Conservation (phyloP, 2,113 vertebrate genomes). For the Sminthopsis crassicaudata region DNA sequence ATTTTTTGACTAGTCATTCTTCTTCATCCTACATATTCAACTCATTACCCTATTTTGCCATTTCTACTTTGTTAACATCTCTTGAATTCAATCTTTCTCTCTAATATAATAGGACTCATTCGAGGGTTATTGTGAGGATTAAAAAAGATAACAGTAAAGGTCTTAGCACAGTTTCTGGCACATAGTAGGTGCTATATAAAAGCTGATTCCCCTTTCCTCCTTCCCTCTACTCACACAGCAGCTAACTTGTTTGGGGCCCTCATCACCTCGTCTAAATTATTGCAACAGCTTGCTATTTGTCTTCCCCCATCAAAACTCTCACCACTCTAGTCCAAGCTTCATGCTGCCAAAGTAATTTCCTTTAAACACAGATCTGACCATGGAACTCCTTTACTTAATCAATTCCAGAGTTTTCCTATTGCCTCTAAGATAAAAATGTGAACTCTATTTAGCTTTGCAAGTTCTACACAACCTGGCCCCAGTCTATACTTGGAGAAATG, state of each 20-base stretch:
- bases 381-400: neutral
- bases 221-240: neutral
- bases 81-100: neutral
- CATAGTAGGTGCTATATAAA: neutral
- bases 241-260: neutral
- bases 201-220: neutral
- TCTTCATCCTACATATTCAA: neutral
- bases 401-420: neutral
- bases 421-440: neutral
- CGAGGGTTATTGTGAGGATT: neutral
- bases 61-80: neutral
- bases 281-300: neutral
- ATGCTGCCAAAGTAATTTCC: neutral
- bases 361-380: neutral
- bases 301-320: neutral
- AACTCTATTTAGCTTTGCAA: neutral
- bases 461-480: neutral
- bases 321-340: neutral
- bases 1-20: neutral
- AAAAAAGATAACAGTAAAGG: neutral
- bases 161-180: neutral
- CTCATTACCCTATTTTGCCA: neutral
- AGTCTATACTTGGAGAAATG: neutral
- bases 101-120: neutral
- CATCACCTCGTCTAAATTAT: neutral